Evolutionary conservation across 2,113 vertebrate species (phyloP).

Genomic region (Tupaia tana): DNA sequence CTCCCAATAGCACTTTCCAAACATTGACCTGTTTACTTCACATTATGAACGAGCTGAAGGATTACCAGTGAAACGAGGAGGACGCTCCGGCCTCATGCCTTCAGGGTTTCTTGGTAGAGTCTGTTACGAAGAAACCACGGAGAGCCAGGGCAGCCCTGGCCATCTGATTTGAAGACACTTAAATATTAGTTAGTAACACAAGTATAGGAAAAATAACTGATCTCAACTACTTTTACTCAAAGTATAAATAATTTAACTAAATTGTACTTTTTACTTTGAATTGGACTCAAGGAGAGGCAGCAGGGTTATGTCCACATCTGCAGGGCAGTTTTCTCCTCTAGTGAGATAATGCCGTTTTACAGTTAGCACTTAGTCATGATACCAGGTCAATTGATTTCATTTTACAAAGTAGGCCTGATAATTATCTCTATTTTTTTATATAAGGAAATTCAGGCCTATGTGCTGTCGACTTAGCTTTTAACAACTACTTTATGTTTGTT

Average conservation of each 20-base stretch:
- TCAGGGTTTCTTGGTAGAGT: not conserved
- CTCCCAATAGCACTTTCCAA: not conserved
- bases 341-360: not conserved
- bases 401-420: not conserved
- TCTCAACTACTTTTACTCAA: not conserved
- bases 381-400: not conserved
- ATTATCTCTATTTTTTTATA: not conserved
- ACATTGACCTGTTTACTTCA: not conserved
- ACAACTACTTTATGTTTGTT: not conserved
- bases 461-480: not conserved
- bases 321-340: not conserved
- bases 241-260: not conserved
- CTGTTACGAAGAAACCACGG: not conserved
- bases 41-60: not conserved
- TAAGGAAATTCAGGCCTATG: not conserved
- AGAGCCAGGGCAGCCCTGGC: not conserved
- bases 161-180: not conserved
- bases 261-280: conserved; percentile 25
- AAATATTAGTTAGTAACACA: not conserved
- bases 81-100: not conserved
- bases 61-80: not conserved
- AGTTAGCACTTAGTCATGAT: not conserved
- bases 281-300: not conserved
- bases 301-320: not conserved
- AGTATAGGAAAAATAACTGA: not conserved